phyloP scores from a whole-genome alignment of 1,140 invertebrate species.

The Brevipalpus yothersi region DNA sequence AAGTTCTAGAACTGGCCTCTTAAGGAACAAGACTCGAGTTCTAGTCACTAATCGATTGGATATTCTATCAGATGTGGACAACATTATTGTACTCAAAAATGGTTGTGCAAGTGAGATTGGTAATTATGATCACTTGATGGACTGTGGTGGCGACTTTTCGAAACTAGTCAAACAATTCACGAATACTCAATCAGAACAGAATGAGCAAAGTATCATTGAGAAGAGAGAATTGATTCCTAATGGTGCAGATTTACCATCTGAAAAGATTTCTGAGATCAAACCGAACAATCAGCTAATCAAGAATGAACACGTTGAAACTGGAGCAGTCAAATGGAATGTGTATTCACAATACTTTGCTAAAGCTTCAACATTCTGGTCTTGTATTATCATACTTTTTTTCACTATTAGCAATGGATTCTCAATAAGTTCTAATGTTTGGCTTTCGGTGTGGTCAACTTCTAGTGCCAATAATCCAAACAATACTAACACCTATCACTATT shows the following conservation, averaged over 20 bases:
- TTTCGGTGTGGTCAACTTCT: conserved; percentile 20
- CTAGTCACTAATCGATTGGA: conserved; percentile 22
- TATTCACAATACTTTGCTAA: conserved; percentile 3
- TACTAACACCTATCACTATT: too few relatives aligned
- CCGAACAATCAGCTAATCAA: conserved; percentile 45
- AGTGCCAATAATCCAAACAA: background rate
- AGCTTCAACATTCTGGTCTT: background rate
- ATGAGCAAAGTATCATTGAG: background rate
- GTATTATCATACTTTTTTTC: conserved; percentile 10
- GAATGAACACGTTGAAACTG: conserved; percentile 26
- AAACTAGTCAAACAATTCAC: conserved; percentile 21
- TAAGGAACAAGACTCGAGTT: conserved; percentile 17
- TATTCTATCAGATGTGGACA: conserved; percentile 19
- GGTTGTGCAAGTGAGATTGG: conserved; percentile 27
- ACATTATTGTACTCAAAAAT: conserved; percentile 18
- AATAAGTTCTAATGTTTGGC: conserved; percentile 18
- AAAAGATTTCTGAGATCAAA: background rate
- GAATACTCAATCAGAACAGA: background rate
- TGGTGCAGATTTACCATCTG: background rate
- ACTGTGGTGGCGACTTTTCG: conserved; percentile 18
- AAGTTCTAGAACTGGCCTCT: conserved; percentile 15
- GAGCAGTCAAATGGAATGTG: conserved; percentile 1
- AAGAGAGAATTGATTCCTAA: background rate
- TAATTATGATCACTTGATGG: conserved; percentile 20
- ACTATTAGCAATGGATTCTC: conserved; percentile 24